Conservation (phyloP, 2,888 invertebrate genomes). For the Mythimna vitellina region DNA sequence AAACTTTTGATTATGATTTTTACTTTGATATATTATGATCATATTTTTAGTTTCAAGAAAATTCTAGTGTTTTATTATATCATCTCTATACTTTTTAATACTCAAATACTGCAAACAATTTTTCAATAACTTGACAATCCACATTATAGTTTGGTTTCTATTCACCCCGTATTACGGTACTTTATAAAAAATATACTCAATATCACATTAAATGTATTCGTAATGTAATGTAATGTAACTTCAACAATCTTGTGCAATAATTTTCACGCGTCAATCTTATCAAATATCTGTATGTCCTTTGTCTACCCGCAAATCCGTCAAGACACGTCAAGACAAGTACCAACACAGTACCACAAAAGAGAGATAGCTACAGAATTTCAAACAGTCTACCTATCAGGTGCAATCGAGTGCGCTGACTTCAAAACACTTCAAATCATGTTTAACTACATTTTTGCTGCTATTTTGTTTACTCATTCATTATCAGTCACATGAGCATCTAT, state of each 20-base stretch:
- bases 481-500: conserved; percentile 82
- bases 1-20: too few species aligned
- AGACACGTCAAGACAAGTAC: conserved; percentile 35
- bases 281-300: conserved; percentile 25
- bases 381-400: conserved; percentile 43
- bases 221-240: too few species aligned
- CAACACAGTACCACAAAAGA: neutral
- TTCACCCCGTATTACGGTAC: too few species aligned
- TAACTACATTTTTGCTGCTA: conserved; percentile 57
- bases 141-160: too few species aligned
- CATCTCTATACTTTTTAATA: too few species aligned
- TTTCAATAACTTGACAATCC: too few species aligned
- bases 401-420: conserved; percentile 49
- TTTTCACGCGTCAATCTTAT: neutral
- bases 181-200: neutral
- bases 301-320: conserved; percentile 37
- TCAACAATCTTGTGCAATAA: conserved; percentile 1
- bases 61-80: too few species aligned
- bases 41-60: too few species aligned
- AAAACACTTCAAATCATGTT: conserved; percentile 54
- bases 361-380: conserved; percentile 24
- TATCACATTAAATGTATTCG: neutral
- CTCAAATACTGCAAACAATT: too few species aligned
- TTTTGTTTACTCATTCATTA: conserved; percentile 70
- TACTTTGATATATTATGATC: too few species aligned